phyloP scores from a whole-genome alignment of 2,113 vertebrate genomes.

The Butorides virescens region DNA sequence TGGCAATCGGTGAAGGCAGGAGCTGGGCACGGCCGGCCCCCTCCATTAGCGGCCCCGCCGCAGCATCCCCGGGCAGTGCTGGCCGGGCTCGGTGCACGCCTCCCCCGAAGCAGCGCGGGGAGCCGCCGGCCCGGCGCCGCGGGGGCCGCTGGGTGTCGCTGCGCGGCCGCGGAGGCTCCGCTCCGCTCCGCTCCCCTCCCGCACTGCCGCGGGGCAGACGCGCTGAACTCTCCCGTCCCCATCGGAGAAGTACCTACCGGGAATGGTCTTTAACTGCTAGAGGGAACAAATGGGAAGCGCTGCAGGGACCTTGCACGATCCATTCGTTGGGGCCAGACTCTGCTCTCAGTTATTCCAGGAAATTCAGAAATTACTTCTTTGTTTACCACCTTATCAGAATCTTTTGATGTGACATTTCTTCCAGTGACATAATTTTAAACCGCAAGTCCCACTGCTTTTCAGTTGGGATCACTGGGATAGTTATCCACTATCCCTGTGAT shows the following conservation, averaged over 20 bases:
- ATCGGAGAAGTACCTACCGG: fast-evolving
- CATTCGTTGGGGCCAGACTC: fast-evolving
- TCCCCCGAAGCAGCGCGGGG: not conserved
- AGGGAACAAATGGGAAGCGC: fast-evolving
- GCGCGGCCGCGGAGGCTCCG: not conserved
- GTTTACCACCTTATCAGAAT: not conserved
- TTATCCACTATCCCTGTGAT: not conserved
- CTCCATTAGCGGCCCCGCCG: not conserved
- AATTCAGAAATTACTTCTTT: not conserved
- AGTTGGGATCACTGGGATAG: not conserved
- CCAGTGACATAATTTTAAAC: not conserved
- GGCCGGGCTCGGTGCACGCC: not conserved
- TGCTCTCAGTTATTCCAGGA: not conserved
- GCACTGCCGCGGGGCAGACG: fast-evolving
- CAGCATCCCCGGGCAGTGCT: not conserved
- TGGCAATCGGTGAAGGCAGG: not conserved
- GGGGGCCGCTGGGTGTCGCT: not conserved
- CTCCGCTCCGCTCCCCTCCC: not conserved
- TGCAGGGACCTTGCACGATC: fast-evolving
- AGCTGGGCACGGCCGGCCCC: not conserved
- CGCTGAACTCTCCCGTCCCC: fast-evolving
- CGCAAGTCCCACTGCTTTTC: not conserved
- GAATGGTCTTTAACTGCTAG: fast-evolving
- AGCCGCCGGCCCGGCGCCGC: not conserved
- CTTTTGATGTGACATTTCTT: not conserved